Evolutionary conservation across 2,797 vertebrate species (phyloP).

Genomic region (Peromyscus attwateri): DNA sequence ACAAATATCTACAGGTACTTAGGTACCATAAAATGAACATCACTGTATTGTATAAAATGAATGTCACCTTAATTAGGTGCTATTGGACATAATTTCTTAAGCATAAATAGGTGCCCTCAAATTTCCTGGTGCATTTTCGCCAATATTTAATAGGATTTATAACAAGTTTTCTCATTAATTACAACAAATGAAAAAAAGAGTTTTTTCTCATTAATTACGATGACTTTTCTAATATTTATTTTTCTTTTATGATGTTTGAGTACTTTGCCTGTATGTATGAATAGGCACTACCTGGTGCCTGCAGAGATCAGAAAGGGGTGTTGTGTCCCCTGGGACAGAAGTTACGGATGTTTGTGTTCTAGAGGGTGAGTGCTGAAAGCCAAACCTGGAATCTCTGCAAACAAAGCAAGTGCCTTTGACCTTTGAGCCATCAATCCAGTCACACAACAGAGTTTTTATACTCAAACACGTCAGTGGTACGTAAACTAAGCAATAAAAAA

Average conservation of each 20-base stretch:
- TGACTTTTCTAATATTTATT: neutral
- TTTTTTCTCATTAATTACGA: neutral
- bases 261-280: neutral
- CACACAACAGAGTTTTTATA: neutral
- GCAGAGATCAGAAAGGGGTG: neutral
- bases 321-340: neutral
- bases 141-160: neutral
- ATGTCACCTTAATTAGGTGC: constrained; percentile 60
- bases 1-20: constrained; percentile 69
- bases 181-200: too few relatives aligned
- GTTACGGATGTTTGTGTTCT: neutral
- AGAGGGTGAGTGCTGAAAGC: too few relatives aligned
- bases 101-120: constrained; percentile 55
- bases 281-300: too few relatives aligned
- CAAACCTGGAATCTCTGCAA: neutral
- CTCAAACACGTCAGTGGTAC: neutral
- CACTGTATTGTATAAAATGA: constrained; percentile 7
- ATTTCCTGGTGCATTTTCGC: neutral
- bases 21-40: constrained; percentile 66
- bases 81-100: constrained; percentile 68
- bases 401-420: neutral
- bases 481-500: constrained; percentile 38
- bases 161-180: neutral
- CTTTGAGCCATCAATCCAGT: neutral
- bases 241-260: neutral